Base-by-base conservation (phyloP, 2,888 invertebrate species). In the Nezara viridula region DNA sequence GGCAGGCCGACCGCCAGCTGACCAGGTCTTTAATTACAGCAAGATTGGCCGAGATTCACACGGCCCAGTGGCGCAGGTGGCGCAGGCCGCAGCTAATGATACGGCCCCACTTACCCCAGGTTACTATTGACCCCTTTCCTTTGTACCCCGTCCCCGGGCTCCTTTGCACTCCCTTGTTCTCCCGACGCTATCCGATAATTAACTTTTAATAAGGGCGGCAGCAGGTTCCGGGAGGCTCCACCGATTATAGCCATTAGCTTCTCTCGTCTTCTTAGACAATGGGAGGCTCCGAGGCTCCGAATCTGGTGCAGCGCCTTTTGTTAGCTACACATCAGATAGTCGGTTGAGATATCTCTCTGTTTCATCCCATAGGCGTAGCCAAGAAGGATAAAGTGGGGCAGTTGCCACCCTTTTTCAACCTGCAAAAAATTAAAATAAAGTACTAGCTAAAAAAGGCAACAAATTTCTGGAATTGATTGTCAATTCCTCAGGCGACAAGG, bases 191-290 rank as follows among this genome's bases (percentile, higher is more conserved):
- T 1, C 16, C n/a, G 14, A 10, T 81, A 81, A 81, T 81, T 81
- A 81, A 81, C 81, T 81, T 81, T 81, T 81, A 81, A 81, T 81
- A n/a, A 81, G n/a, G 7, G n/a, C 44, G n/a, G 4, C 81, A 81
- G 40, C 2, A 81, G 81, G 81, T 81, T 81, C 81, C 77, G 77
- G 77, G 40, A 9, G 77, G 40, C 40, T 40, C 40, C 44, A n/a
- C 44, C 44, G 40, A 81, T 81, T 81, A 81, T 81, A 81, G 81
- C 81, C 44, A 81, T 81, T 81, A 81, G 44, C 32, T n/a, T 10
- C 81, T 47, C 44, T n/a, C 14, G 27, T 77, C 40, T 44, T 77
- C 77, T 77, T 60, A 73, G 66, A 73, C 66, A 73, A 73, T 73
- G 37, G 10, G 44, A 44, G 10, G 44, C 44, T 44, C 44, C 44